These are phyloP conservation scores for Enteromius paludinosus DNA, from an alignment of 2,797 vertebrate species.

Conservation along the genomic window DNA sequence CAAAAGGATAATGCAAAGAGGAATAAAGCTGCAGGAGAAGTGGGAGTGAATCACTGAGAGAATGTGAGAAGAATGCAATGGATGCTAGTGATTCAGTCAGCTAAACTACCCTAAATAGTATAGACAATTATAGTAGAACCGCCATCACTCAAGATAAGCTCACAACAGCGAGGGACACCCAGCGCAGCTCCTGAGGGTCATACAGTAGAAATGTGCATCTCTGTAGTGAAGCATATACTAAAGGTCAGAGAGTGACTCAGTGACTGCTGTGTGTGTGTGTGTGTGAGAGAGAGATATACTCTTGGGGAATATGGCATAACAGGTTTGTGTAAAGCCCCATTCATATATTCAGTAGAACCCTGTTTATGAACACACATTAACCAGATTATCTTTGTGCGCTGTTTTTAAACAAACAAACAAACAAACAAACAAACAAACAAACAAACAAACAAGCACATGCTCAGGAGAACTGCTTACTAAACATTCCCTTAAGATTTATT, in stretches of 20 bases:
- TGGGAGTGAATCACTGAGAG: not conserved
- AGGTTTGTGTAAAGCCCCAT: slow-evolving; percentile 24
- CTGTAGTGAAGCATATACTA: slow-evolving; percentile 30
- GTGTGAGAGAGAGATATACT: slow-evolving; percentile 2
- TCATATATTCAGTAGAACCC: slow-evolving; percentile 37
- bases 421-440: not conserved
- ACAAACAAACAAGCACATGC: not conserved
- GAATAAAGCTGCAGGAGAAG: not conserved
- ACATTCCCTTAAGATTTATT: not conserved
- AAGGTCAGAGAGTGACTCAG: slow-evolving; percentile 42
- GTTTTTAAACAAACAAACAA: slow-evolving; percentile 19
- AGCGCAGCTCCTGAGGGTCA: slow-evolving; percentile 13
- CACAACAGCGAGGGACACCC: slow-evolving; percentile 5
- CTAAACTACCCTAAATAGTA: slow-evolving; percentile 15
- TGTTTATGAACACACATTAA: slow-evolving; percentile 17
- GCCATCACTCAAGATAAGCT: not conserved
- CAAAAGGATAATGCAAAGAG: not conserved
- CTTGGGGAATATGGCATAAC: slow-evolving; percentile 26
- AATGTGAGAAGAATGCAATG: slow-evolving; percentile 5
- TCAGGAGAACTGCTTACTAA: not conserved
- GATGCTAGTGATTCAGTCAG: slow-evolving; percentile 6
- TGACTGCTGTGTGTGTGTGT: slow-evolving; percentile 31
- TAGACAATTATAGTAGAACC: not conserved
- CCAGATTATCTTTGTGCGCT: slow-evolving; percentile 8
- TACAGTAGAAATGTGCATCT: slow-evolving; percentile 14